Evolutionary conservation across 2,797 vertebrate species (phyloP).

Genomic region (Apodemus agrarius): DNA sequence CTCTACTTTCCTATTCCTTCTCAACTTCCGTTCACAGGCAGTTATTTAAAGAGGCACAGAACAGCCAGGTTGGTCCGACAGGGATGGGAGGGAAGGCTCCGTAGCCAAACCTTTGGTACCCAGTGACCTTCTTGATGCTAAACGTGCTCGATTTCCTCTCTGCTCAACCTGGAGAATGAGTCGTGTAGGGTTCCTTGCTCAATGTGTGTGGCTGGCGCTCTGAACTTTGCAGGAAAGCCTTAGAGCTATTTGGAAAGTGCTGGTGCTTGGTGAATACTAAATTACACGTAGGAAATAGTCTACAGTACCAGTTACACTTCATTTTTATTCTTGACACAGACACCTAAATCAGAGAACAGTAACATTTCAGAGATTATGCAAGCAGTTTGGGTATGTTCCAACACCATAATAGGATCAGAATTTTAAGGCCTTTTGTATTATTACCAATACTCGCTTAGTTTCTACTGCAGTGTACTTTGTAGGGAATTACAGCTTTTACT

Average conservation of each 20-base stretch:
- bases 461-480: conserved; percentile 90
- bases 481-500: conserved; percentile 92
- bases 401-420: conserved; percentile 90
- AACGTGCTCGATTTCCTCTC: conserved; percentile 85
- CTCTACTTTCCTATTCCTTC: conserved; percentile 77
- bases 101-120: conserved; percentile 82
- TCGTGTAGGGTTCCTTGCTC: conserved; percentile 83
- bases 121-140: conserved; percentile 83
- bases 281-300: conserved; percentile 90
- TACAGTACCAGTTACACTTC: conserved; percentile 89
- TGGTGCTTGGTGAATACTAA: conserved; percentile 90
- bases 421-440: conserved; percentile 91
- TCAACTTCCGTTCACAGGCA: conserved; percentile 81
- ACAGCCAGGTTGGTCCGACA: neutral
- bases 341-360: conserved; percentile 92
- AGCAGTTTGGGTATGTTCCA: conserved; percentile 91
- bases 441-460: conserved; percentile 91
- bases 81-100: conserved; percentile 64
- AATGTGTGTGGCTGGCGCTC: conserved; percentile 85
- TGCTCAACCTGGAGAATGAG: conserved; percentile 82
- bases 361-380: conserved; percentile 91
- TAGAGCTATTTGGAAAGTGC: conserved; percentile 91
- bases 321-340: conserved; percentile 92
- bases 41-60: conserved; percentile 84
- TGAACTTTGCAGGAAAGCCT: conserved; percentile 90